Percentiles rank a stretch among this genome's conserved stretches.
Conservation (phyloP, 2,113 vertebrate species). For the Sinocyclocheilus maitianheensis region DNA sequence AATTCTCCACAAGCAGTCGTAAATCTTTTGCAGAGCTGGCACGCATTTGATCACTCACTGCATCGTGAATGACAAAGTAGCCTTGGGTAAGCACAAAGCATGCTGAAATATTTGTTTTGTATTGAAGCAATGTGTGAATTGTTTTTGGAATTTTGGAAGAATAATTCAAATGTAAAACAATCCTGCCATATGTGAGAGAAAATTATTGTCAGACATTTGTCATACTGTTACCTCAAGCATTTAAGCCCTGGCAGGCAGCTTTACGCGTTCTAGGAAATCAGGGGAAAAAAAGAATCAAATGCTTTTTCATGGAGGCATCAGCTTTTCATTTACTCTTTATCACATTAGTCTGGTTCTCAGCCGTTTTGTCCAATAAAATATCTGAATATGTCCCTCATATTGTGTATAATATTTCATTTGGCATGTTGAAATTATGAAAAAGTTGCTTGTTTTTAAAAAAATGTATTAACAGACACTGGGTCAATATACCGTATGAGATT, state of each 20-base stretch:
- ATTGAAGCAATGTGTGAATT: slow-evolving; percentile 50
- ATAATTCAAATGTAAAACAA: slow-evolving; percentile 3
- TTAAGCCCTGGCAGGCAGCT: slow-evolving; percentile 31
- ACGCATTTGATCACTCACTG: slow-evolving; percentile 26
- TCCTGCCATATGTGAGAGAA: neutral
- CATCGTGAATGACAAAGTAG: slow-evolving; percentile 20
- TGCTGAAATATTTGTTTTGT: slow-evolving; percentile 41
- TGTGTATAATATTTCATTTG: no score
- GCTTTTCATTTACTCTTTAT: neutral
- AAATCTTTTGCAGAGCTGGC: slow-evolving; percentile 25
- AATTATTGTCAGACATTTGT: slow-evolving; percentile 32
- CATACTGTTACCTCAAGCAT: slow-evolving; percentile 6
- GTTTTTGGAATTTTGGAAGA: slow-evolving; percentile 30
- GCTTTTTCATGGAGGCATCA: neutral
- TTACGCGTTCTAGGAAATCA: slow-evolving; percentile 24
- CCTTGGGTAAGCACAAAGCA: slow-evolving; percentile 27
- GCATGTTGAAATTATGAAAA: no score
- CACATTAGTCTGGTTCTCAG: neutral
- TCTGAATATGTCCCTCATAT: no score
- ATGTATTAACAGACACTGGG: no score
- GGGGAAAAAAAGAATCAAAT: slow-evolving; percentile 1
- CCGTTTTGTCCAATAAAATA: no score
- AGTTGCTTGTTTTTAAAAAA: no score
- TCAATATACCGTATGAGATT: no score
- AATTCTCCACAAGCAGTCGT: neutral